Base-by-base conservation (phyloP, 2,113 vertebrate genomes). In the Hemicordylus capensis region DNA sequence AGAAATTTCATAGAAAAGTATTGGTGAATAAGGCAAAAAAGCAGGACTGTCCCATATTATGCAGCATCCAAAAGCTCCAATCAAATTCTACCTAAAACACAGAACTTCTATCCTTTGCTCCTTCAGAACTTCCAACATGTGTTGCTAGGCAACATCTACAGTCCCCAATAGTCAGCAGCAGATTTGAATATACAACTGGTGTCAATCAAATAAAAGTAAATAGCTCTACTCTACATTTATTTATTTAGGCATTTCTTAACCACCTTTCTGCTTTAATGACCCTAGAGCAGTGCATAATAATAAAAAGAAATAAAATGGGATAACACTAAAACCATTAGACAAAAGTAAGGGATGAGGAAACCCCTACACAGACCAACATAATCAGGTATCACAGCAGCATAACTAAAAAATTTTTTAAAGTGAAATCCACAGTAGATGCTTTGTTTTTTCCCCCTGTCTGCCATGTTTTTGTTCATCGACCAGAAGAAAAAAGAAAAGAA, bases 71-170 rank as follows among this genome's bases (percentile, higher is more conserved):
- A 74, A 74, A 26, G 26, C 20, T 28, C 61, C 31, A 66, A 7
- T 48, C 77, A 44, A 22, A 34, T 80, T 66, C 37, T 34, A 22
- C 10, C 42, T 64, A 64, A 51, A 80, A 66, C 42, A 46, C 64
- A n/a, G 61, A 64, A 44, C n/a, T n/a, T n/a, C n/a, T n/a, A n/a
- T n/a, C n/a, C 58, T 28, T 39, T 74, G 67, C 22, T n/a, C n/a
- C 22, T 83, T 76, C 58, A 76, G 69, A 74, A 63, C 48, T 34
- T 64, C 58, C 42, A 51, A 63, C 42, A 61, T 75, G 7, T 37
- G 58, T 83, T 75, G 81, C 70, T 83, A 83, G 42, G 58, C 70
- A 75, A 74, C n/a, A 69, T 22, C 56, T 73, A 28, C 37, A n/a
- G 28, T 48, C 59, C 73, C 44, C 58, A 67, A 6, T 64, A 54